Evolutionary conservation across 2,797 vertebrate species (phyloP).

Genomic region (Enteromius trimaculatus): DNA sequence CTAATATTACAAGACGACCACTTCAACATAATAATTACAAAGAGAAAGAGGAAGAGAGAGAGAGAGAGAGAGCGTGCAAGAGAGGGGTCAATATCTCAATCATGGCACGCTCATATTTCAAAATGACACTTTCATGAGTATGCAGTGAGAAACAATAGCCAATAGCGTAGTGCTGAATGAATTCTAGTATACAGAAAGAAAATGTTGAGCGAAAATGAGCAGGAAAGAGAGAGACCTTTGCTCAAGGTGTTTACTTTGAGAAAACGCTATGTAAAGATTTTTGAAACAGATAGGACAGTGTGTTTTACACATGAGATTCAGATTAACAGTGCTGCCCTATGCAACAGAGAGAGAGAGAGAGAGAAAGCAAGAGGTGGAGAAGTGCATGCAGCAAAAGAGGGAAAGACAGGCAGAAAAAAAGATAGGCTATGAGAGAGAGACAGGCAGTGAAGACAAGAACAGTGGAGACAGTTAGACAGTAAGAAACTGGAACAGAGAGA

Average conservation of each 20-base stretch:
- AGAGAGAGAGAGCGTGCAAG: neutral
- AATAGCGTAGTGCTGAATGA: neutral
- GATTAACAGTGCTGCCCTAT: conserved; percentile 38
- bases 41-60: neutral
- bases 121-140: conserved; percentile 17
- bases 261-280: conserved; percentile 8
- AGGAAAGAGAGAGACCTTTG: conserved; percentile 35
- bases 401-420: neutral
- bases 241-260: conserved; percentile 27
- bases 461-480: neutral
- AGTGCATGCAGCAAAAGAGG: neutral
- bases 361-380: neutral
- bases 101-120: neutral
- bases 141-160: conserved; percentile 17
- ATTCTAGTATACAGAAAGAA: conserved; percentile 12
- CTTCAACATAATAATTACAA: conserved; percentile 22
- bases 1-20: conserved; percentile 3
- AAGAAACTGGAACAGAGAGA: neutral
- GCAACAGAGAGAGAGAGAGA: conserved; percentile 34
- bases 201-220: neutral
- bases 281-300: conserved; percentile 16
- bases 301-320: conserved; percentile 18
- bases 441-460: neutral
- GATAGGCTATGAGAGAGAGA: neutral
- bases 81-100: conserved; percentile 20